phyloP scores from a whole-genome alignment of 2,888 invertebrate genomes.

The Drosophila meridionalis region DNA sequence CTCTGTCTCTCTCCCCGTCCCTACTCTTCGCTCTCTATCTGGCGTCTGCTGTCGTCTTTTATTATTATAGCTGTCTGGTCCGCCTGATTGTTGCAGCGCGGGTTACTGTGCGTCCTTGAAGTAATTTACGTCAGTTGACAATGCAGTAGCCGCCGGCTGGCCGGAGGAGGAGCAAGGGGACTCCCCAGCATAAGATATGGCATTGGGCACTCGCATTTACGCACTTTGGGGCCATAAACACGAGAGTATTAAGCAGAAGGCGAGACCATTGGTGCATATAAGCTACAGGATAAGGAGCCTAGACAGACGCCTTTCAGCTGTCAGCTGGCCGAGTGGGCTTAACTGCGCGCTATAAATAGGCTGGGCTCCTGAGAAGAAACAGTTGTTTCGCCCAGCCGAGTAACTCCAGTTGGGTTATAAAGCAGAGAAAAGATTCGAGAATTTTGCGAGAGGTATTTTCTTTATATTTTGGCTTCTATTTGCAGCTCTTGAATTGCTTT shows the following conservation, averaged over 20 bases:
- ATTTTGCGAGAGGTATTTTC: neutral
- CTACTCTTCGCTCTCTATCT: slow-evolving; percentile 6
- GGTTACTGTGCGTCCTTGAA: slow-evolving; percentile 79
- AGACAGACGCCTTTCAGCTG: slow-evolving; percentile 24
- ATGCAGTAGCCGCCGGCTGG: slow-evolving; percentile 21
- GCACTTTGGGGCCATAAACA: slow-evolving; percentile 24
- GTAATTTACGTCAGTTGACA: slow-evolving; percentile 71
- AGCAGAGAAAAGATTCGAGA: neutral
- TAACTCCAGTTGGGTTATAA: neutral
- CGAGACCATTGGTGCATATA: slow-evolving; percentile 29
- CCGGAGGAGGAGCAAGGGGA: neutral
- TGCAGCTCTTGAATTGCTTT: too few species aligned
- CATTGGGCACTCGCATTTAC: slow-evolving; percentile 16
- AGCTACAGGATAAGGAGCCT: slow-evolving; percentile 38
- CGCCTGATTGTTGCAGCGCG: slow-evolving; percentile 42
- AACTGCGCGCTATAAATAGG: slow-evolving; percentile 23
- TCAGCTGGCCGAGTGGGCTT: slow-evolving; percentile 14
- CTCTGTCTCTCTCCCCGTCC: neutral
- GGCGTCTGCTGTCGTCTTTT: slow-evolving; percentile 39
- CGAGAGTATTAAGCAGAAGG: neutral
- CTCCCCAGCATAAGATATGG: neutral
- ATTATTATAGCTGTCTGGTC: slow-evolving; percentile 67
- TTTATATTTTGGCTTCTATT: neutral
- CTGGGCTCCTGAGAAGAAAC: neutral
- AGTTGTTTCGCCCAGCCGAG: neutral